Percentiles rank a stretch among this genome's conserved stretches.
Conservation (phyloP, 2,113 vertebrate genomes). For the Carlito syrichta region DNA sequence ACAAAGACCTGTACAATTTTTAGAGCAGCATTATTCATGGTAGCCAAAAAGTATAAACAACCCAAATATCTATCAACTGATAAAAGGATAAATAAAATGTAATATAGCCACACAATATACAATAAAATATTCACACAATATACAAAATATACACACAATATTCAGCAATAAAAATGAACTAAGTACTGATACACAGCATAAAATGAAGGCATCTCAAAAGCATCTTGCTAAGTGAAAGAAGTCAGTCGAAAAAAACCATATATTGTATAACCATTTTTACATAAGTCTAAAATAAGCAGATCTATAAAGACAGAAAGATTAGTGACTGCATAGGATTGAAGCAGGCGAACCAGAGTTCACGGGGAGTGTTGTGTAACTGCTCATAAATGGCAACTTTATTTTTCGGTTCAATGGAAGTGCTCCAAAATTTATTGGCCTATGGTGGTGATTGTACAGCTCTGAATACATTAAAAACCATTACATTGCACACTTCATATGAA, state of each 20-base stretch:
- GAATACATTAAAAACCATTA: not conserved
- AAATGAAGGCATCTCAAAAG: not conserved
- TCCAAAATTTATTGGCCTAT: not conserved
- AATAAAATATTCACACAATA: no score
- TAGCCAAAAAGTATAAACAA: not conserved
- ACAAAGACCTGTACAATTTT: not conserved
- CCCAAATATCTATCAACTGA: not conserved
- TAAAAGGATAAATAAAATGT: not conserved
- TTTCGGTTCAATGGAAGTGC: not conserved
- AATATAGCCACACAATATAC: no score
- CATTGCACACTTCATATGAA: not conserved
- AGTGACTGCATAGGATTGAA: not conserved
- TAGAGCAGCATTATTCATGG: not conserved
- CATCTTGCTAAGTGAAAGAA: not conserved
- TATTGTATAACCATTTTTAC: not conserved
- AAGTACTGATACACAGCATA: not conserved
- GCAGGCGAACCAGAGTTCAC: not conserved
- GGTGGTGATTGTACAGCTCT: not conserved
- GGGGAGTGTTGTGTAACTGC: not conserved
- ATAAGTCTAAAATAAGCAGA: not conserved
- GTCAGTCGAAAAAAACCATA: not conserved
- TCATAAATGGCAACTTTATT: not conserved
- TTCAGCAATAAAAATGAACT: not conserved
- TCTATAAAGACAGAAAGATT: not conserved
- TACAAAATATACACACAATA: no score